Percentiles rank a stretch among this genome's conserved stretches.
Evolutionary conservation across 2,113 vertebrate genomes (phyloP).

Genomic region (Accipiter virgatus): DNA sequence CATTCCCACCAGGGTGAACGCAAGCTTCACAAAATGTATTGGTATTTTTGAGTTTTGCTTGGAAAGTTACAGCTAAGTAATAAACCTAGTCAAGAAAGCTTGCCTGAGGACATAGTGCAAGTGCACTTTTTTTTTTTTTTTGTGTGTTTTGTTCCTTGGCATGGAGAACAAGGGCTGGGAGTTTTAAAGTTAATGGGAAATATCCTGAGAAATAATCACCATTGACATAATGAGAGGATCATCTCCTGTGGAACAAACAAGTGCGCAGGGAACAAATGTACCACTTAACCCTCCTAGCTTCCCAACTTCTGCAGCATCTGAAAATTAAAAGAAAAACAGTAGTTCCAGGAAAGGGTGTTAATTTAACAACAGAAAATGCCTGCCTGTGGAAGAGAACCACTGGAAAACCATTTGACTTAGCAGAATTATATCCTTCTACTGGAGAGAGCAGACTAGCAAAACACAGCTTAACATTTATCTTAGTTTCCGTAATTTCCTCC

Average conservation of each 20-base stretch:
- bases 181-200: constrained; percentile 7
- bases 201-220: neutral
- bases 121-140: neutral
- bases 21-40: neutral
- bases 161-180: neutral
- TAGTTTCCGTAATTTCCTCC: neutral
- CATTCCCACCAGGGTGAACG: neutral
- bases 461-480: neutral
- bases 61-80: neutral
- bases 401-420: neutral
- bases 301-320: neutral
- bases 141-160: neutral
- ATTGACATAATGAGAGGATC: neutral
- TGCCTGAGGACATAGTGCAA: neutral
- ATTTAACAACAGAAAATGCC: neutral
- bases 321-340: neutral
- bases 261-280: neutral
- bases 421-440: neutral
- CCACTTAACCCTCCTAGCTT: neutral
- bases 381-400: neutral
- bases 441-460: neutral
- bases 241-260: neutral
- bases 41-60: neutral
- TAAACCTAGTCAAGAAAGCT: neutral
- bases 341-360: neutral